Evolutionary conservation across 2,888 invertebrate genomes (phyloP), one percentile per base, ranked within the genome.

Genomic region (Fragum fragum): DNA sequence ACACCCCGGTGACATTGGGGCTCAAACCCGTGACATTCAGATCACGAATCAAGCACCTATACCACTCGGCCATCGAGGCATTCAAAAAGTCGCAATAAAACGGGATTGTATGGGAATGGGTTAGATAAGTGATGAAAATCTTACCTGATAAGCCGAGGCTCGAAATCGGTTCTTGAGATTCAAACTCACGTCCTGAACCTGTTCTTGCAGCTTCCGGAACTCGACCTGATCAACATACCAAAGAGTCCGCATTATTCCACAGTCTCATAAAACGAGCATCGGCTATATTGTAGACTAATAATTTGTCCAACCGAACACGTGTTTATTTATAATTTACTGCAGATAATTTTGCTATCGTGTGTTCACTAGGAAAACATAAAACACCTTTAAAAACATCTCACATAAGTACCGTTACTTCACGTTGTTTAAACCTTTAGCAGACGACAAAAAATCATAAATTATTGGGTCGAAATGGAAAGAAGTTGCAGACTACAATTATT

Each of bases 221-320:
- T 91, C 90, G 59, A 86, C 88, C 91, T 91, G 91, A 66, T 84
- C 87, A 87, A 87, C 81, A 85, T 85, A 86, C 83, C 87, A 88
- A 73, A 89, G 47, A 39, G 47, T 55, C 39, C 18, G 32, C 73
- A 42, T 28, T 66, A 66, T 66, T 42, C 14, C 23, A 57, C 57
- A 26, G 57, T 21, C 47, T 47, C 16, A 16, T 36, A 36, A 9
- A 47, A 3, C 47, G 47, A 47, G 16, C 47, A 47, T 47, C n/a
- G 47, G 16, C 47, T 47, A 47, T 9, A 36, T 36, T n/a, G n/a
- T 39, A 39, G 39, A 39, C 14, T 9, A 39, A 39, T 39, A 39
- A 39, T 39, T 14, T n/a, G n/a, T n/a, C n/a, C n/a, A n/a, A n/a
- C n/a, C 16, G 42, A 11, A 42, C 11, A 42, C 16, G 16, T 42